Evolutionary conservation across 2,888 invertebrate genomes (phyloP), one percentile per base, ranked within the genome.

Genomic region (Fragum fragum): DNA sequence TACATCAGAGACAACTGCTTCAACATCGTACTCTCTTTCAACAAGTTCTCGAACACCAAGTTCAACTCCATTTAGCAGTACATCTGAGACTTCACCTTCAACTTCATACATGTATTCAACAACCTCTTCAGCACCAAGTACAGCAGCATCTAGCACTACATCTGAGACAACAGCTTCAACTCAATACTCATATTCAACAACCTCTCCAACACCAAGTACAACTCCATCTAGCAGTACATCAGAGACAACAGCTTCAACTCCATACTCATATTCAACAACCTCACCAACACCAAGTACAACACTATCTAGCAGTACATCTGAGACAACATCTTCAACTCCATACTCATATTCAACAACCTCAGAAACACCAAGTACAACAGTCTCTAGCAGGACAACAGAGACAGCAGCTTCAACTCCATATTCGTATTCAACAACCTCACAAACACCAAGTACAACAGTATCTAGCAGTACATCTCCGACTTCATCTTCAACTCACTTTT

Each of bases 71-170:
- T 28, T 26, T 6, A 63, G 52, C 28, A 42, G 63, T 6, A n/a
- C 66, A 11, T 29, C 66, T 6, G 1, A 53, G 21, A 61, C 73
- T 18, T 18, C 53, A 53, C 7, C 7, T n/a, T 21, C 53, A 53
- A 53, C 53, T 6, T 9, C 3, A 47, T 36, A 0, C n/a, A 7
- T 5, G n/a, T n/a, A n/a, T 14, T 9, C 39, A 39, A 39, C 39
- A 1, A 53, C 28, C 32, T 42, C 69, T 18, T 23, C 68, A 47
- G 16, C 14, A n/a, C 47, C 39, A 28, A 36, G 32, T 11, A 26
- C 73, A 9, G 16, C 73, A 47, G 14, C 42, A 28, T 28, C 42
- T 6, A 63, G 52, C 28, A 42, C 73, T 6, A n/a, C 66, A 11
- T 29, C 66, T 6, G 1, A 53, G 21, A 61, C 73, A 53, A 53